A percentile compares a stretch with the other conserved stretches of the same genome.
phyloP scores from a whole-genome alignment of 2,113 vertebrate species.

The Hyperopisus bebe region DNA sequence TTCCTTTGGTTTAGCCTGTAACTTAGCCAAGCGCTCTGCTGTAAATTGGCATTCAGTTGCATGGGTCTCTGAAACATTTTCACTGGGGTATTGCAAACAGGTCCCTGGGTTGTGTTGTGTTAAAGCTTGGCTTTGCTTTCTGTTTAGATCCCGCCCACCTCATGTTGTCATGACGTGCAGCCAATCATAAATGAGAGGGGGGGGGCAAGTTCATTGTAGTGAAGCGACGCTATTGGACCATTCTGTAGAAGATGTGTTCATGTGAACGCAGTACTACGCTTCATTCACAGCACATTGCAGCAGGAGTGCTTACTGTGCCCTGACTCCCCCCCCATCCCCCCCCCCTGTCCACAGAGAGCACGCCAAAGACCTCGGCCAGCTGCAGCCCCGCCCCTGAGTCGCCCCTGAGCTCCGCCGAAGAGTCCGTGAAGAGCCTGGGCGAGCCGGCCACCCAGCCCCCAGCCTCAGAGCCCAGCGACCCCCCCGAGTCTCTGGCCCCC shows the following conservation, averaged over 20 bases:
- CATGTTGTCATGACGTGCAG: neutral
- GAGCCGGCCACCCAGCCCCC: conserved; percentile 66
- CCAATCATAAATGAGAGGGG: neutral
- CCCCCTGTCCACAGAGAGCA: conserved; percentile 64
- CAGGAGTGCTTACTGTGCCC: neutral
- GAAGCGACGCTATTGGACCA: neutral
- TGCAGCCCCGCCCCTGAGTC: conserved; percentile 81
- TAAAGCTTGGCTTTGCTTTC: neutral
- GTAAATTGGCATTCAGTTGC: neutral
- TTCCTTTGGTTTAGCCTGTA: neutral
- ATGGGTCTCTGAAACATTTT: neutral
- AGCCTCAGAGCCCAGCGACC: conserved; percentile 62
- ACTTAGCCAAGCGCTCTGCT: neutral
- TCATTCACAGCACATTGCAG: neutral
- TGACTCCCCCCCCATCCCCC: neutral
- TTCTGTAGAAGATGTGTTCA: neutral
- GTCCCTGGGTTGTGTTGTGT: neutral
- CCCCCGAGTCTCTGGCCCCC: conserved; percentile 63
- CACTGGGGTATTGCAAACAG: neutral
- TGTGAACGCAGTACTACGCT: neutral
- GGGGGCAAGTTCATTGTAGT: neutral
- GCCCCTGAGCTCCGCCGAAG: conserved; percentile 73
- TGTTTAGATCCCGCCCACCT: neutral
- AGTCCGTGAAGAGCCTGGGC: conserved; percentile 76
- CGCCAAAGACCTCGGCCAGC: conserved; percentile 82